phyloP scores from a whole-genome alignment of 2,113 vertebrate species.

The Lota lota region DNA sequence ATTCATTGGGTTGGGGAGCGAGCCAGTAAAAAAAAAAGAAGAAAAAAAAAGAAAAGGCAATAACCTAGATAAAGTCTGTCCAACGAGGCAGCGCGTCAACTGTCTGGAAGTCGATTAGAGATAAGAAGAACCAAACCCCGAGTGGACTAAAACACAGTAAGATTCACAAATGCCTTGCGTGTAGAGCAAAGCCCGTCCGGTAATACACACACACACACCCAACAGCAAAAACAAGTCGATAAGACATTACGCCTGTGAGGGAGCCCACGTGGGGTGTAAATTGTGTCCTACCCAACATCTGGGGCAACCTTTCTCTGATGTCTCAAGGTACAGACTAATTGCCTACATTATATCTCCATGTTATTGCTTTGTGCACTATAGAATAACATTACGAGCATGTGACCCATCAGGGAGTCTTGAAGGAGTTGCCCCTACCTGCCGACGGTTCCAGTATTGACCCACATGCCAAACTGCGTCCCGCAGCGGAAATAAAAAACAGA shows the following conservation, averaged over 20 bases:
- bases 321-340: background rate
- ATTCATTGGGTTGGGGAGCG: constrained; percentile 56
- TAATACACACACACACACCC: too few relatives aligned
- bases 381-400: constrained; percentile 47
- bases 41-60: background rate
- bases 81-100: background rate
- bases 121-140: too few relatives aligned
- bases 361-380: constrained; percentile 36
- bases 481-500: constrained; percentile 18
- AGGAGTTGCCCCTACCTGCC: constrained; percentile 73
- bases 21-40: constrained; percentile 1
- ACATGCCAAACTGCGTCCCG: constrained; percentile 69
- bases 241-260: too few relatives aligned
- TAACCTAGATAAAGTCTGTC: background rate
- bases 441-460: constrained; percentile 76
- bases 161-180: constrained; percentile 57
- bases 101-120: too few relatives aligned
- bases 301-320: background rate
- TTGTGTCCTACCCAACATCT: background rate
- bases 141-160: constrained; percentile 14
- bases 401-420: constrained; percentile 29
- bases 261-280: too few relatives aligned
- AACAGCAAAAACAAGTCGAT: too few relatives aligned
- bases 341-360: background rate
- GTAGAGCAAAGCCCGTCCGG: constrained; percentile 67